phyloP scores from a whole-genome alignment of 1,140 invertebrate species.

The Euborellia annulipes region DNA sequence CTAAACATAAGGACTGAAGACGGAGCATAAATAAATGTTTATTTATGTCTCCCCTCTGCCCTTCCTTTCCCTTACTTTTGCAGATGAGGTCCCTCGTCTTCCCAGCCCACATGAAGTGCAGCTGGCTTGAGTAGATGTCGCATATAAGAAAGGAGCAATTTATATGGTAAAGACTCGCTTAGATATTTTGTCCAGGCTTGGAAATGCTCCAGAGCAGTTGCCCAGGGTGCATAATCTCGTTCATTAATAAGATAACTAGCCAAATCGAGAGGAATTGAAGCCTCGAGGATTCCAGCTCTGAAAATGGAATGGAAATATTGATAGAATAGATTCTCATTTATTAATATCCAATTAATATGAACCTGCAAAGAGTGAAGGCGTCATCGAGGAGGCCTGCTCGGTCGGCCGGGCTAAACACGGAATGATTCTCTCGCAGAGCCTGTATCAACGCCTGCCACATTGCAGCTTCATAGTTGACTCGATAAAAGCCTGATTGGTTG shows the following conservation, averaged over 20 bases:
- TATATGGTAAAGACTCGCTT: slow-evolving; percentile 45
- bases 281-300: slow-evolving; percentile 54
- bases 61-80: no score
- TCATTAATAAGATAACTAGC: slow-evolving; percentile 55
- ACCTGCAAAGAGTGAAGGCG: slow-evolving; percentile 56
- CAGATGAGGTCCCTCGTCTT: slow-evolving; percentile 45
- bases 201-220: slow-evolving; percentile 50
- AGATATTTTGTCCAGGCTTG: slow-evolving; percentile 47
- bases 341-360: no score
- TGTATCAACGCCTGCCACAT: slow-evolving; percentile 59
- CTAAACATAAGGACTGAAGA: no score
- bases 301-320: no score
- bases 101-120: slow-evolving; percentile 44
- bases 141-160: slow-evolving; percentile 44
- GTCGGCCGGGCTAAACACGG: slow-evolving; percentile 49
- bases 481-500: slow-evolving; percentile 74
- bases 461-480: slow-evolving; percentile 65
- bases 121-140: slow-evolving; percentile 40
- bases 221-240: slow-evolving; percentile 57
- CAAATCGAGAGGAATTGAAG: slow-evolving; percentile 46
- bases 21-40: no score
- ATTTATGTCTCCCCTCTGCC: no score
- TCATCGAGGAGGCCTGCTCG: slow-evolving; percentile 60
- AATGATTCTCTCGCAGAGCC: slow-evolving; percentile 49
- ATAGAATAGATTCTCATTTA: no score